A percentile compares a stretch with the other conserved stretches of the same genome.
phyloP scores from a whole-genome alignment of 2,113 vertebrate genomes.

The pig (Sus scrofa) region DNA sequence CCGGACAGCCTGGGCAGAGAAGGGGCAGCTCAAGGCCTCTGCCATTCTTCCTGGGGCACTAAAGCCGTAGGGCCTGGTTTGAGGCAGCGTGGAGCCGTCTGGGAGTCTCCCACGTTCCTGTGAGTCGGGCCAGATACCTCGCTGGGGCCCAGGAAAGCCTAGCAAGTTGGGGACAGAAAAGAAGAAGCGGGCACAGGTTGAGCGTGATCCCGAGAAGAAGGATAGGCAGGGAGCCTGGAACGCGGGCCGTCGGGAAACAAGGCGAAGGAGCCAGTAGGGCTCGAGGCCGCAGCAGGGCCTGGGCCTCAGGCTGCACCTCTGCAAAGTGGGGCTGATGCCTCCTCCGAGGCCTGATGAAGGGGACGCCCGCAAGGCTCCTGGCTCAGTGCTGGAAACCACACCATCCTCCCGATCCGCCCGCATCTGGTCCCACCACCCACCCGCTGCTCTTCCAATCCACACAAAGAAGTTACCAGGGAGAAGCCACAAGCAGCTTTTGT shows the following conservation, averaged over 20 bases:
- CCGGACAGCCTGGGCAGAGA: background rate
- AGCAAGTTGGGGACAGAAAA: background rate
- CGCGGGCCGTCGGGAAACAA: background rate
- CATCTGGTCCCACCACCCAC: background rate
- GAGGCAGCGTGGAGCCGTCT: rapidly evolving
- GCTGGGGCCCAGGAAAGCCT: slow-evolving; percentile 10
- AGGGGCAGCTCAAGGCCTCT: background rate
- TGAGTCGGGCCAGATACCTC: background rate
- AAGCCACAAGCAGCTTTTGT: slow-evolving; percentile 32
- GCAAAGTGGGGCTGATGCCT: background rate
- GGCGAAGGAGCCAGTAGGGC: background rate
- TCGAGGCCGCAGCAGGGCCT: rapidly evolving
- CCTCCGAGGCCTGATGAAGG: rapidly evolving
- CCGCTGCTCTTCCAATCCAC: background rate
- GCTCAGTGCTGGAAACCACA: background rate
- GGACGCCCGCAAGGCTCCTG: background rate
- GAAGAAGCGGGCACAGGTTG: background rate
- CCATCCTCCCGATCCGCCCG: background rate
- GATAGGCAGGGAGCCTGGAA: background rate
- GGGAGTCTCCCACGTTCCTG: background rate
- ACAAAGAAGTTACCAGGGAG: background rate
- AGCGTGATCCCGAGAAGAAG: background rate
- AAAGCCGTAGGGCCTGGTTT: rapidly evolving
- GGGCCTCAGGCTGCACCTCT: background rate
- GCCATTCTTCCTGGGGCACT: background rate